phyloP scores from a whole-genome alignment of 1,140 invertebrate species.

The Andrena cerasifolii region DNA sequence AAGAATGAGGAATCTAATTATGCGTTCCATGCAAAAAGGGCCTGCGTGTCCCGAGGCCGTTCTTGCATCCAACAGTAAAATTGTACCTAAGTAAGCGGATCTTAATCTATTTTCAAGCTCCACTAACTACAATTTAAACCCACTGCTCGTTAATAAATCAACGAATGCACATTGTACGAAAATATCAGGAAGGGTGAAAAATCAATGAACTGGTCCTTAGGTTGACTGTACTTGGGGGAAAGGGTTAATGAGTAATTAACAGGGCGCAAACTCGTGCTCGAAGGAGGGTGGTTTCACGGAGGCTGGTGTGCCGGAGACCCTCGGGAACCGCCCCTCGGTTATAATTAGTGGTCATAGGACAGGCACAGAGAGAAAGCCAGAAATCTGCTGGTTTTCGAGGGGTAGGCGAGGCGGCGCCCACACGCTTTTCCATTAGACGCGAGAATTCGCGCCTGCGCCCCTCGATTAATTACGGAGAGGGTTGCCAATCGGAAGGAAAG shows the following conservation, averaged over 20 bases:
- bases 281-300: background rate
- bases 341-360: conserved; percentile 23
- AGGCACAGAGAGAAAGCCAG: conserved; percentile 23
- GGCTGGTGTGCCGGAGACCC: background rate
- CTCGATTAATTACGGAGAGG: conserved; percentile 72
- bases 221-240: conserved; percentile 7
- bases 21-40: no score
- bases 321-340: conserved; percentile 33
- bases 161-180: no score
- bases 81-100: no score
- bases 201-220: background rate
- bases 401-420: conserved; percentile 35
- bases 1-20: no score
- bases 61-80: no score
- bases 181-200: background rate
- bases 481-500: conserved; percentile 72
- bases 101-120: no score
- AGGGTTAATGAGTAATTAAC: conserved; percentile 76
- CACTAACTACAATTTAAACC: no score
- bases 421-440: conserved; percentile 51
- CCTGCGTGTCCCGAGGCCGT: no score
- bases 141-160: no score
- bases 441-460: conserved; percentile 73
- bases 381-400: conserved; percentile 13
- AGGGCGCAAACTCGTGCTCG: conserved; percentile 62